Evolutionary conservation across 2,113 vertebrate genomes (phyloP).

Genomic region (Dasyornis broadbenti): DNA sequence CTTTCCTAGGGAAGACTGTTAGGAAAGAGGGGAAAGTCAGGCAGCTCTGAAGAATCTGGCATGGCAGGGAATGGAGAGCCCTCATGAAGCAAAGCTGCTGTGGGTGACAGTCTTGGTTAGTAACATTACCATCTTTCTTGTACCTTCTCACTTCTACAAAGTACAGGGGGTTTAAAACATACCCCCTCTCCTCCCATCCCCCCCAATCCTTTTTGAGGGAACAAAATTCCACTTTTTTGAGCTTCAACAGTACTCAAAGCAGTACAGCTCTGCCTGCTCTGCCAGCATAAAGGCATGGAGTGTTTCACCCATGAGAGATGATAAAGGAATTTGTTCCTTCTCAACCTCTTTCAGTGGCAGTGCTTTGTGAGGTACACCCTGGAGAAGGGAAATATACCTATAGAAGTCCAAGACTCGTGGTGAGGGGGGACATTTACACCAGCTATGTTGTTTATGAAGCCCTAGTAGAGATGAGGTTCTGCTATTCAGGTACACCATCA

Average conservation of each 20-base stretch:
- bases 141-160: background rate
- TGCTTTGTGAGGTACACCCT: background rate
- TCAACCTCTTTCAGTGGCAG: background rate
- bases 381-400: background rate
- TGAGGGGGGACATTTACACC: background rate
- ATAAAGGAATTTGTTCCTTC: background rate
- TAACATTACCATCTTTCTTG: background rate
- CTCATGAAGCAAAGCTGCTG: background rate
- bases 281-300: background rate
- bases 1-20: background rate
- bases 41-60: background rate
- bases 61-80: background rate
- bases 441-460: background rate
- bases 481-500: background rate
- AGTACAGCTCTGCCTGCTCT: background rate
- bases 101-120: background rate
- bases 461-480: fast-evolving
- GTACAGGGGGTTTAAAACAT: background rate
- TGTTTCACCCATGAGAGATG: background rate
- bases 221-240: background rate
- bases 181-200: too few species aligned
- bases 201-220: fast-evolving
- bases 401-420: background rate
- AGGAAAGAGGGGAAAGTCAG: background rate
- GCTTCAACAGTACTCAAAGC: background rate